Conservation (phyloP, 1,140 invertebrate species). For the Zaprionus inermis region DNA sequence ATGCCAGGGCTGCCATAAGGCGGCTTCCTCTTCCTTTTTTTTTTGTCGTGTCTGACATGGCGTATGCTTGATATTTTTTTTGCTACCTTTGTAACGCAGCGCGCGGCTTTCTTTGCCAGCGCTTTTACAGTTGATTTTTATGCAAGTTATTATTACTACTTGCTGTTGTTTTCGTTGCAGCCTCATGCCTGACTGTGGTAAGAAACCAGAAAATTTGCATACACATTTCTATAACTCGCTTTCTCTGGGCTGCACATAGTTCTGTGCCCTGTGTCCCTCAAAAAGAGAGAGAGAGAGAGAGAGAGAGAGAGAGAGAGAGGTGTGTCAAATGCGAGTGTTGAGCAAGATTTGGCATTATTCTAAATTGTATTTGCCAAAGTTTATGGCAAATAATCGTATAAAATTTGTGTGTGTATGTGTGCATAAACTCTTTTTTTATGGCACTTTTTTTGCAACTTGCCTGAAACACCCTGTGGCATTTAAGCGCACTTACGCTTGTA, state of each 20-base stretch:
- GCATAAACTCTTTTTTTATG: not conserved
- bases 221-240: slow-evolving; percentile 9
- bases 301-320: no score
- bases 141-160: slow-evolving; percentile 40
- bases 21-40: slow-evolving; percentile 40
- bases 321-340: no score
- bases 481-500: slow-evolving; percentile 24
- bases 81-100: slow-evolving; percentile 2
- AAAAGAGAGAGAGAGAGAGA: slow-evolving; percentile 7
- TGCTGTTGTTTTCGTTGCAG: slow-evolving; percentile 42
- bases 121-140: slow-evolving; percentile 52
- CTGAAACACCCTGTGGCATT: slow-evolving; percentile 22
- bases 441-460: not conserved
- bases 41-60: slow-evolving; percentile 37
- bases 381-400: not conserved
- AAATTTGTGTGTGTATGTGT: not conserved
- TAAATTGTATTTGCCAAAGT: not conserved
- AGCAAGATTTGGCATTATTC: not conserved
- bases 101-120: slow-evolving; percentile 49
- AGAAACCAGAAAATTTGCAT: slow-evolving; percentile 54
- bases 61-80: slow-evolving; percentile 72
- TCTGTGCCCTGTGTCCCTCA: no score
- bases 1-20: slow-evolving; percentile 21
- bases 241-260: no score
- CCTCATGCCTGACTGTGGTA: slow-evolving; percentile 24